Evolutionary conservation across 2,888 invertebrate species (phyloP), one percentile per base, ranked within the genome.

Genomic region (Meiosimyza decipiens): DNA sequence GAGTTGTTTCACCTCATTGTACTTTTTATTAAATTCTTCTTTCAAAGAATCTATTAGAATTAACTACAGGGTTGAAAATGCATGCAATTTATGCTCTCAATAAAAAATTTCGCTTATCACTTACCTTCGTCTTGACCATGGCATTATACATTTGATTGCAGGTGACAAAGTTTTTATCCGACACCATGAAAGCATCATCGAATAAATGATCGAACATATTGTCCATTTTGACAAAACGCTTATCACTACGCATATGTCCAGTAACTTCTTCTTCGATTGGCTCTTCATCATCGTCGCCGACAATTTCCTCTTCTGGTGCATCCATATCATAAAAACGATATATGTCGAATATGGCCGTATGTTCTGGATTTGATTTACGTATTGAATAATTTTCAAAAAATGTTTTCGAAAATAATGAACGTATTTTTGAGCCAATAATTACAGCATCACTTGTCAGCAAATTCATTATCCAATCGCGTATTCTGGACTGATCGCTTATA

Each of bases 321-420:
- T 81, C 79, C 49, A 83, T 73, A 51, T 83, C 83, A 67, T 84
- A 83, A 65, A 84, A 84, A 0, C 80, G 81, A 76, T 80, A 84
- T 33, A 80, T 79, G 66, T 84, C 85, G 7, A 80, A 81, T 1
- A 74, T 18, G 59, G 75, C 59, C 7, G 77, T 71, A 0, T 76
- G 47, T 7, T 79, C 78, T 11, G 57, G 16, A n/a, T 49, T 18
- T 9, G 55, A 11, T 7, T 79, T 80, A 0, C 74, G 73, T 57
- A 81, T 6, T 0, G 82, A 72, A 72, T 81, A 84, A 12, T 82
- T 83, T 66, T 82, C 84, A n/a, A 83, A 83, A 18, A 75, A 77
- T 4, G 80, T 79, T 73, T 81, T 79, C 0, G 84, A 79, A 71
- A 82, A 81, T n/a, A 84, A 82, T 2, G 82, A 81, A 9, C 84